Base-by-base conservation (phyloP, 2,113 vertebrate genomes). In the Hemicordylus capensis region DNA sequence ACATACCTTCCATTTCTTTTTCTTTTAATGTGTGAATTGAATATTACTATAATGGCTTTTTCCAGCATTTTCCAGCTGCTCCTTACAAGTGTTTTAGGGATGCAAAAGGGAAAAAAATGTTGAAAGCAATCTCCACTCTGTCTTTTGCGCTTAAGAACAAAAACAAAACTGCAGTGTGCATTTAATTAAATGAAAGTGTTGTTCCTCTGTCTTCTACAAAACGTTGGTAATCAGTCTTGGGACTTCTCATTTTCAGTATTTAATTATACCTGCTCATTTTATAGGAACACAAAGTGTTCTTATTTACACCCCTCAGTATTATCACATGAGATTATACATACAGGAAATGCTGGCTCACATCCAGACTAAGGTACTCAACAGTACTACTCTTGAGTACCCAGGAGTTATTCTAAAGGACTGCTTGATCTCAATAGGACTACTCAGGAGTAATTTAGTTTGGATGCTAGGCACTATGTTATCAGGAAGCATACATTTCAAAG, bases 391-490 rank as follows among this genome's bases (percentile, higher is more conserved):
- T n/a, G n/a, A n/a, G n/a, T n/a, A n/a, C n/a, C n/a, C n/a, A n/a
- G n/a, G n/a, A n/a, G n/a, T n/a, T n/a, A n/a, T n/a, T n/a, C n/a
- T n/a, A n/a, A n/a, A n/a, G n/a, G n/a, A n/a, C n/a, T n/a, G n/a
- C n/a, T n/a, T n/a, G n/a, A n/a, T n/a, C n/a, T n/a, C n/a, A n/a
- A n/a, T n/a, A n/a, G n/a, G n/a, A n/a, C n/a, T n/a, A n/a, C n/a
- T n/a, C n/a, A n/a, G n/a, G n/a, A n/a, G n/a, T n/a, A n/a, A n/a
- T n/a, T n/a, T n/a, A n/a, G n/a, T n/a, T n/a, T n/a, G n/a, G n/a
- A n/a, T n/a, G n/a, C n/a, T n/a, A n/a, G 64, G n/a, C 26, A 88
- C 0, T 51, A n/a, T 85, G 4, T 75, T 80, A 87, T 80, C 70
- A 70, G 0, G 0, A 80, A 7, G 2, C 1, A 39, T 0, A 63